Base-by-base conservation (phyloP, 1,140 invertebrate species). In the Drosophila pseudoananassae region DNA sequence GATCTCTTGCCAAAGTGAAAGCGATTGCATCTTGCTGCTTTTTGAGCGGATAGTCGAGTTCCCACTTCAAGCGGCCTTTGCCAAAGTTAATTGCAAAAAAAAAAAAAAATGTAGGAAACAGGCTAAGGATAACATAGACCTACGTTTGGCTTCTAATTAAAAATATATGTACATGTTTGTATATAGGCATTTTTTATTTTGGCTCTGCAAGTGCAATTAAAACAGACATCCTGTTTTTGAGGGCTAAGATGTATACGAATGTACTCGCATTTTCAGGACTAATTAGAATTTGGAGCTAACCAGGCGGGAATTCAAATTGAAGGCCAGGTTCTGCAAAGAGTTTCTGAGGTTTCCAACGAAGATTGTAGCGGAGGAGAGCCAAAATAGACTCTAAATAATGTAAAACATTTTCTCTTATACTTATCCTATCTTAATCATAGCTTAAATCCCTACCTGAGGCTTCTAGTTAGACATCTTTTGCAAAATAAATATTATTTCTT, bases 1-100 rank as follows among this genome's bases (percentile, higher is more conserved):
- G 82, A 87, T 88, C 83, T 87, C 61, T 78, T 47, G 83, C 83
- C 82, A 87, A 70, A 87, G 82, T 87, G 82, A 87, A 87, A 82
- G 83, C 82, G 83, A 87, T 87, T 82, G 78, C 78, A 66, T 69
- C 59, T 76, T 43, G 40, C 40, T 14, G 40, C 40, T 43, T 43
- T 36, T 43, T 9, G 40, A 68, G 50, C 50, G 56, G 20, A 76
- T 80, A 69, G 74, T 78, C 47, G 29, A 76, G 54, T 56, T 40
- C 20, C 23, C 56, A 59, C 33, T 68, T 43, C 54, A 74, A 25
- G 61, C 50, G 14, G 52, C 7, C 60, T 47, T 43, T 85, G 73
- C 52, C 83, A 87, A 87, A 85, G 82, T 82, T 85, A 85, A 85
- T 85, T 85, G 82, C 83, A 82, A 88, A 76, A 52, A 68, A 50